Conservation (phyloP, 2,797 vertebrate genomes). For the Manis javanica region DNA sequence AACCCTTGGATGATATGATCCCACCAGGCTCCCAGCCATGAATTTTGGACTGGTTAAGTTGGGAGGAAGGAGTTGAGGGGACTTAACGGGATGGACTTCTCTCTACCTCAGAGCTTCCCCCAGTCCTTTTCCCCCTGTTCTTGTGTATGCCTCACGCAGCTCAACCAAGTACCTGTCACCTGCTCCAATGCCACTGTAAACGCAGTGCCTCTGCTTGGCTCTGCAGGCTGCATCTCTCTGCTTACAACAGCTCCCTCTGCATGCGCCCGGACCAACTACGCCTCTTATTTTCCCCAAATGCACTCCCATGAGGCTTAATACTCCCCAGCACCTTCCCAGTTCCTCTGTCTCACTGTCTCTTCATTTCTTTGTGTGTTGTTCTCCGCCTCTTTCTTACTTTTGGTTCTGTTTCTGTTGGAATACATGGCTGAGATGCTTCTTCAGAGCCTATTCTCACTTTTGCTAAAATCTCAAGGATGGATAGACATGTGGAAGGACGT, state of each 20-base stretch:
- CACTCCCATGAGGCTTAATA: background rate
- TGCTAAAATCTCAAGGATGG: background rate
- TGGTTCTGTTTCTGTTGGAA: background rate
- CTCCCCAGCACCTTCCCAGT: background rate
- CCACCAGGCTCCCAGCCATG: background rate
- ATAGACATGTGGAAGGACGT: background rate
- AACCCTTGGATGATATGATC: background rate
- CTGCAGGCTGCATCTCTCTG: background rate
- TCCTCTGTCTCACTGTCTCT: background rate
- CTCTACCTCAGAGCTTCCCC: background rate
- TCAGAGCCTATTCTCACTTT: background rate
- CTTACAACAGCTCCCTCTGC: background rate
- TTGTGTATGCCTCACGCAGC: background rate
- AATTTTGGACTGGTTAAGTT: background rate
- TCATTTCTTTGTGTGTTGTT: background rate
- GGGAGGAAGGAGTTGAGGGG: background rate
- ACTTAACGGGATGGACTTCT: too few relatives aligned
- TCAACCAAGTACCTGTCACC: background rate
- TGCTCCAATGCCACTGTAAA: rapidly evolving
- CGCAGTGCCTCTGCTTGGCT: rapidly evolving
- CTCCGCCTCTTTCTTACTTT: background rate
- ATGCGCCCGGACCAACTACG: background rate
- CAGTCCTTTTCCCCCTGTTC: background rate
- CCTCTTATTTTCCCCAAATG: background rate
- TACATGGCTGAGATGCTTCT: background rate